Base-by-base conservation (phyloP, 2,797 vertebrate genomes). In the Arremon brunneinucha region DNA sequence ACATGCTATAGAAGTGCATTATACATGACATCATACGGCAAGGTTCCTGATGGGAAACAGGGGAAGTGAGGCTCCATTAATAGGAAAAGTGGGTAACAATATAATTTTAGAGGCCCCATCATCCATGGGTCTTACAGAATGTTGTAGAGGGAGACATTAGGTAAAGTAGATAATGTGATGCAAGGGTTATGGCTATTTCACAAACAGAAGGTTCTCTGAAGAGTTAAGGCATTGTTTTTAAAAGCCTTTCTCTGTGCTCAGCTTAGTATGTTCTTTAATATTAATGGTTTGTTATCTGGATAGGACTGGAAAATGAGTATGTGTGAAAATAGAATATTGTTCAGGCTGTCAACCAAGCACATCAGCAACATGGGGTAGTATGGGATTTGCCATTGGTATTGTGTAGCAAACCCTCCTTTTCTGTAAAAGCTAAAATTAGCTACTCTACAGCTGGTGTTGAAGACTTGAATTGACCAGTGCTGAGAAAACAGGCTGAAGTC, bases 161-260 rank as follows among this genome's bases (percentile, higher is more conserved):
- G 30, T 88, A 94, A 83, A 90, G 67, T 60, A 74, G 56, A 67
- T 81, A 78, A 59, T 57, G 7, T 34, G 41, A 39, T 70, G 44
- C 39, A 68, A 53, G 34, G 23, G 32, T 91, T 89, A 69, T 14
- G 23, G 19, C 34, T 68, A 30, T 88, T 96, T 92, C 83, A 75
- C 43, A 82, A 86, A 71, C 52, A 91, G 90, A 94, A 86, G 44
- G 49, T 74, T 34, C 63, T 71, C 75, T 71, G 44, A 94, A 92
- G 63, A 89, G 55, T 80, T 92, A 87, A 95, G 69, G 24, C 28
- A 83, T 35, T 69, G n/a, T 78, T 89, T 95, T 79, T 60, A 64
- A 87, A 91, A 84, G n/a, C 84, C 52, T 53, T 74, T 78, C 26
- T 89, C 35, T 83, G 47, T 72, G 46, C 80, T 93, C n/a, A 49